Percentiles rank a stretch among this genome's conserved stretches.
phyloP scores from a whole-genome alignment of 1,140 invertebrate species.

The Ganaspis sp. region DNA sequence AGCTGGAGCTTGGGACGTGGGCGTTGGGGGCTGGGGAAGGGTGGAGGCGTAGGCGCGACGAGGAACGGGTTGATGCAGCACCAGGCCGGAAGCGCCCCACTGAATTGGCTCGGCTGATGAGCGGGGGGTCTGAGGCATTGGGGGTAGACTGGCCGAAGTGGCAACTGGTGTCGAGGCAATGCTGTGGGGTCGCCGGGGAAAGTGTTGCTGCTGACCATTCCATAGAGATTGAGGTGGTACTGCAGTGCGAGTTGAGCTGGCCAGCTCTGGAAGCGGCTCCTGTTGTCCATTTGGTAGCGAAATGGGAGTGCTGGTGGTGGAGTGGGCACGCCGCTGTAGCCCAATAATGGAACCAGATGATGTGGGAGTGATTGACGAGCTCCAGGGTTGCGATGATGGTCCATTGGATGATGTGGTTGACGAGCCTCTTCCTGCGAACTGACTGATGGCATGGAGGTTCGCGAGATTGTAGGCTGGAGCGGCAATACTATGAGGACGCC shows the following conservation, averaged over 20 bases:
- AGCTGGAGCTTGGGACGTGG: constrained; percentile 64
- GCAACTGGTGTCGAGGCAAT: constrained; percentile 72
- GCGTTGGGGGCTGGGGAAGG: constrained; percentile 74
- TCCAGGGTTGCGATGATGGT: neutral
- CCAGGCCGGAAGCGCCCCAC: constrained; percentile 68
- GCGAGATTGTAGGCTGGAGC: constrained; percentile 67
- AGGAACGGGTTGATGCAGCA: constrained; percentile 70
- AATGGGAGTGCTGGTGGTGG: constrained; percentile 65
- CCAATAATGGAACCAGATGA: constrained; percentile 46
- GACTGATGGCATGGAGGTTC: constrained; percentile 58
- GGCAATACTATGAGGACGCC: constrained; percentile 75
- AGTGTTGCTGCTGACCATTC: constrained; percentile 71
- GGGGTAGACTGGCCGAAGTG: constrained; percentile 46
- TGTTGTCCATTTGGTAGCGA: constrained; percentile 53
- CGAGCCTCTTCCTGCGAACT: constrained; percentile 58
- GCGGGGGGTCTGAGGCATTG: constrained; percentile 57
- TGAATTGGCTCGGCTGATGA: constrained; percentile 66
- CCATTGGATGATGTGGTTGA: constrained; percentile 47
- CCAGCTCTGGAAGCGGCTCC: constrained; percentile 29
- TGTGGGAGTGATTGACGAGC: constrained; percentile 36
- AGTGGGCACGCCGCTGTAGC: constrained; percentile 68
- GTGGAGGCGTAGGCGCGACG: constrained; percentile 70
- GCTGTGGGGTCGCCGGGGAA: constrained; percentile 71
- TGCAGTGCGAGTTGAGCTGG: constrained; percentile 57
- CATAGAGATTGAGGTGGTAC: constrained; percentile 71